A percentile compares a stretch with the other conserved stretches of the same genome.
Conservation (phyloP, 2,888 invertebrate species). For the Lysandra coridon region DNA sequence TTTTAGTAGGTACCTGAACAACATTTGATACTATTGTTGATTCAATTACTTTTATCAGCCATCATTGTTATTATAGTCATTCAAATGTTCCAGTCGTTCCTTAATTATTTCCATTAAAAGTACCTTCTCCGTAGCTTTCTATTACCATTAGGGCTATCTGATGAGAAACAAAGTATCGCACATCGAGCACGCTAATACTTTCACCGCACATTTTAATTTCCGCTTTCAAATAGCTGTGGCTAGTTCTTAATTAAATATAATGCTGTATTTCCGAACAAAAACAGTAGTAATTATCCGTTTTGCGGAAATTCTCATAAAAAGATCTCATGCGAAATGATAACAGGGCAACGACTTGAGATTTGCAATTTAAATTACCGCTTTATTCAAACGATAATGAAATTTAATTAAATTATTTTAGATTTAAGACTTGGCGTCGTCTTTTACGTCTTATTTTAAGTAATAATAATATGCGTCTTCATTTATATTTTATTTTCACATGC, state of each 20-base stretch:
- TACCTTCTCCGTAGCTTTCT: background rate
- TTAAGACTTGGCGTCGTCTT: background rate
- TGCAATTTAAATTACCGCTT: conserved; percentile 8
- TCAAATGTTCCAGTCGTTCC: background rate
- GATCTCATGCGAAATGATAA: conserved; percentile 1
- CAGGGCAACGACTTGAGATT: background rate
- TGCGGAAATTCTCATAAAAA: conserved; percentile 7
- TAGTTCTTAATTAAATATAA: background rate
- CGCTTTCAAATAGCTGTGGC: conserved; percentile 30
- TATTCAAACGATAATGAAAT: background rate
- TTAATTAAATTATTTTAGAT: background rate
- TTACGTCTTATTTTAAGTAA: background rate
- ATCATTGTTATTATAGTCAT: background rate
- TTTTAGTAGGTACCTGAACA: background rate
- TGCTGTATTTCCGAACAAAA: background rate
- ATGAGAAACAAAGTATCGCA: conserved; percentile 6
- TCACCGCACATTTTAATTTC: conserved; percentile 26
- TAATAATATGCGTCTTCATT: background rate
- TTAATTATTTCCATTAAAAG: conserved; percentile 4
- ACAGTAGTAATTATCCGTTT: background rate
- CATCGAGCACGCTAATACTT: background rate
- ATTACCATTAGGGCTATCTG: background rate
- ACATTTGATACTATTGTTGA: background rate
- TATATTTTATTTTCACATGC: no score
- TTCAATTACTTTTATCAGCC: background rate